A percentile compares a stretch with the other conserved stretches of the same genome.
Conservation (phyloP, 2,113 vertebrate species). For the Clupea harengus region DNA sequence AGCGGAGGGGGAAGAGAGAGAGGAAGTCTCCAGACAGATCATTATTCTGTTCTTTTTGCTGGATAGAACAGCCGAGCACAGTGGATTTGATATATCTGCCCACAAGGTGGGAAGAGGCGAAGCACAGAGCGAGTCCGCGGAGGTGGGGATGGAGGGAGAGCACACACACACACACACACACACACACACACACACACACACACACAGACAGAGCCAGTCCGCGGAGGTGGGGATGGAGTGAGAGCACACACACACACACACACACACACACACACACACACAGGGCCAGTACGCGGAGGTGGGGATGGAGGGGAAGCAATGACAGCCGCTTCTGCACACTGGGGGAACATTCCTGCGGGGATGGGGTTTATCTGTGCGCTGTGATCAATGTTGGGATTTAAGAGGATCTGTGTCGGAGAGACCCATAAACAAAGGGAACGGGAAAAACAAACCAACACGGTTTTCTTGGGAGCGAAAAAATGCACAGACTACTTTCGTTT, state of each 20-base stretch:
- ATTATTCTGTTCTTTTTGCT: neutral
- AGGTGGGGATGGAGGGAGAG: too few relatives aligned
- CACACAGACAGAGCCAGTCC: neutral
- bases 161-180: too few relatives aligned
- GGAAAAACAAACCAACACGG: neutral
- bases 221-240: neutral
- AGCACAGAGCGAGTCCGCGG: neutral
- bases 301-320: neutral
- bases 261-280: too few relatives aligned
- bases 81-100: neutral
- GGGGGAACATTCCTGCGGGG: neutral
- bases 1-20: neutral
- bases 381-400: neutral
- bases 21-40: constrained; percentile 8
- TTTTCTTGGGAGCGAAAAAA: neutral
- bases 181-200: too few relatives aligned
- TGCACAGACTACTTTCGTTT: neutral
- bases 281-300: neutral
- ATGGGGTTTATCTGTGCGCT: neutral
- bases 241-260: too few relatives aligned
- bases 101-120: neutral
- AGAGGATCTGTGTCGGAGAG: neutral
- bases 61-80: neutral
- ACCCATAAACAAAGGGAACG: neutral
- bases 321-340: neutral